Conservation (phyloP, 2,113 vertebrate species). For the Notarius quadriscutis region DNA sequence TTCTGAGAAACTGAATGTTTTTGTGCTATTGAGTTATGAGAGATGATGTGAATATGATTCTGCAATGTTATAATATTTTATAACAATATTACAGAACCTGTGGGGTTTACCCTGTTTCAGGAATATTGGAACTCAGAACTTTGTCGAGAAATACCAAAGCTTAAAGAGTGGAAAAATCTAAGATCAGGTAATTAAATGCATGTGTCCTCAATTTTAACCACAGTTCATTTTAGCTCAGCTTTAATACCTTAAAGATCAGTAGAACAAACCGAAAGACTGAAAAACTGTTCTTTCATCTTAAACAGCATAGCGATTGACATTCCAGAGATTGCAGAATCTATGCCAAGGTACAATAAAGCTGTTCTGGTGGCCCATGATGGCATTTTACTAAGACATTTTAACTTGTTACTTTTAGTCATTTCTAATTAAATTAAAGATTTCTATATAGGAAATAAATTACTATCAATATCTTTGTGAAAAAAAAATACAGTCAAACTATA, state of each 20-base stretch:
- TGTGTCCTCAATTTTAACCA: not conserved
- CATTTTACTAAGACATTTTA: not conserved
- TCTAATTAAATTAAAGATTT: not conserved
- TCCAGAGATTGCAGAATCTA: not conserved
- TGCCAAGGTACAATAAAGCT: not conserved
- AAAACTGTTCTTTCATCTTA: not conserved
- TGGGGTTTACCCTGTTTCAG: not conserved
- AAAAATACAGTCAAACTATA: too few relatives aligned
- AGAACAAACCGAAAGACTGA: not conserved
- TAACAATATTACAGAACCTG: not conserved
- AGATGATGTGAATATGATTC: conserved; percentile 38
- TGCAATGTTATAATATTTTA: not conserved
- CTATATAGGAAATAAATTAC: not conserved
- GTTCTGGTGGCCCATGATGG: not conserved
- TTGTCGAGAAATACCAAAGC: not conserved
- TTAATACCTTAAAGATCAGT: not conserved
- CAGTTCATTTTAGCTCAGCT: not conserved
- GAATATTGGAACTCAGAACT: not conserved
- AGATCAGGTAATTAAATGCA: too few relatives aligned
- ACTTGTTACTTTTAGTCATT: not conserved
- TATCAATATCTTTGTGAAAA: too few relatives aligned
- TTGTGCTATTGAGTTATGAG: conserved; percentile 43
- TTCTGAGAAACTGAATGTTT: conserved; percentile 68
- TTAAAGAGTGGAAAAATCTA: not conserved
- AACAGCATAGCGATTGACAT: not conserved